These are phyloP conservation scores for Octopus sinensis DNA, from an alignment of 1,140 invertebrate genomes.

Conservation along the genomic window DNA sequence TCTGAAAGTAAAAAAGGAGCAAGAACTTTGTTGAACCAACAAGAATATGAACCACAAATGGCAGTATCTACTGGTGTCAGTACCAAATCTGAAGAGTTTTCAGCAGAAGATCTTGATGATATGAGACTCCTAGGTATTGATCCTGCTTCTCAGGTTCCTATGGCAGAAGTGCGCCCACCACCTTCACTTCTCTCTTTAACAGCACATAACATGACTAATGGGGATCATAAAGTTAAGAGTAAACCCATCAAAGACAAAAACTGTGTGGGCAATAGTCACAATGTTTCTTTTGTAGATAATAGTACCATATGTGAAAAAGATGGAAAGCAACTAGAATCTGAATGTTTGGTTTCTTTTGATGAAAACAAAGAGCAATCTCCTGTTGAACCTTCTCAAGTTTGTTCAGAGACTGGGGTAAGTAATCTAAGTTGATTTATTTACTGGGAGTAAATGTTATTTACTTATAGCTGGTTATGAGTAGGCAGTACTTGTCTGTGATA, in stretches of 20 bases:
- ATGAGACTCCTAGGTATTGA: constrained; percentile 40
- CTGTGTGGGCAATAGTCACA: no score
- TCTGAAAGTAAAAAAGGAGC: no score
- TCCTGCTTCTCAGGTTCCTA: constrained; percentile 20
- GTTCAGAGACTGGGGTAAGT: no score
- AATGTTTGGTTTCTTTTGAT: no score
- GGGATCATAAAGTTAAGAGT: no score
- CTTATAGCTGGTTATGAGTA: background rate
- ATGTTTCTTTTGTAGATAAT: background rate
- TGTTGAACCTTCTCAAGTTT: no score
- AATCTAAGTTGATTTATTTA: background rate
- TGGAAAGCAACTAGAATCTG: background rate
- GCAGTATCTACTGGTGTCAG: background rate
- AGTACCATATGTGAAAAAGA: background rate
- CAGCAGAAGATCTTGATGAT: constrained; percentile 27
- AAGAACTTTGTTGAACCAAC: background rate
- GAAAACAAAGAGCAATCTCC: no score
- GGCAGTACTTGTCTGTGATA: no score
- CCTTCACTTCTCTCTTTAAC: constrained; percentile 22
- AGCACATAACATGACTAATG: no score
- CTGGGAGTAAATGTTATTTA: background rate
- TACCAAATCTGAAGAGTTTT: background rate
- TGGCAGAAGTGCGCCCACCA: constrained; percentile 30
- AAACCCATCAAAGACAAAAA: no score
- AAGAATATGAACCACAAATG: background rate